These are phyloP conservation scores for Metridium senile DNA, from an alignment of 92 coral and sea anemone species.

Conservation along the genomic window DNA sequence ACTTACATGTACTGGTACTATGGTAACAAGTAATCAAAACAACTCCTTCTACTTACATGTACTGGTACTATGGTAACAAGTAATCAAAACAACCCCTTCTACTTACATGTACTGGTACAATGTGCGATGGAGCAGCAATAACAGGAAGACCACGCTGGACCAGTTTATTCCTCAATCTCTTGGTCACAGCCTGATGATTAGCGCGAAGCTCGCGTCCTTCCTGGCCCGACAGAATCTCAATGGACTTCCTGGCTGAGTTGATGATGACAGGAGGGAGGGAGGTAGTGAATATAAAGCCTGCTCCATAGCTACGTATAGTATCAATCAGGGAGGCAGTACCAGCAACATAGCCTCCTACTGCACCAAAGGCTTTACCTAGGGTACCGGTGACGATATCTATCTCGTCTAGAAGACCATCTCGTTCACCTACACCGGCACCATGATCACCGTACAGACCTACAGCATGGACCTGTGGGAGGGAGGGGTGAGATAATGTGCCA, in stretches of 20 bases:
- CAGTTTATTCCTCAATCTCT: slow-evolving; percentile 83
- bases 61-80: slow-evolving; percentile 59
- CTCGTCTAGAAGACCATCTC: slow-evolving; percentile 74
- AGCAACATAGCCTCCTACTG: slow-evolving; percentile 96
- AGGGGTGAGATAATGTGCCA: neutral
- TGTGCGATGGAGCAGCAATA: slow-evolving; percentile 92
- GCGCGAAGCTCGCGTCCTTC: slow-evolving; percentile 84
- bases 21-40: slow-evolving; percentile 8
- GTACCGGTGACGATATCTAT: slow-evolving; percentile 97
- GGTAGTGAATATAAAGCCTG: slow-evolving; percentile 93
- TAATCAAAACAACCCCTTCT: neutral
- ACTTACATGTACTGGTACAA: slow-evolving; percentile 97
- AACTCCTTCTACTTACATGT: slow-evolving; percentile 70
- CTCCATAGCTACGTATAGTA: slow-evolving; percentile 95
- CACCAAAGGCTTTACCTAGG: slow-evolving; percentile 97
- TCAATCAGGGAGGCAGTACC: slow-evolving; percentile 83
- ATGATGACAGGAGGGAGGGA: slow-evolving; percentile 92
- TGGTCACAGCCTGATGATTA: slow-evolving; percentile 73
- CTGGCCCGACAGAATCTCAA: slow-evolving; percentile 81
- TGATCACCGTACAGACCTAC: slow-evolving; percentile 93
- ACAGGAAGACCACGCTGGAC: slow-evolving; percentile 97
- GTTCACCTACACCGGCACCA: slow-evolving; percentile 96
- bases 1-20: slow-evolving; percentile 97
- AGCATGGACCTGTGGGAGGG: slow-evolving; percentile 78
- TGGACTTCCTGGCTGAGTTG: slow-evolving; percentile 88